phyloP scores from a whole-genome alignment of 2,113 vertebrate genomes.

The Vimba vimba region DNA sequence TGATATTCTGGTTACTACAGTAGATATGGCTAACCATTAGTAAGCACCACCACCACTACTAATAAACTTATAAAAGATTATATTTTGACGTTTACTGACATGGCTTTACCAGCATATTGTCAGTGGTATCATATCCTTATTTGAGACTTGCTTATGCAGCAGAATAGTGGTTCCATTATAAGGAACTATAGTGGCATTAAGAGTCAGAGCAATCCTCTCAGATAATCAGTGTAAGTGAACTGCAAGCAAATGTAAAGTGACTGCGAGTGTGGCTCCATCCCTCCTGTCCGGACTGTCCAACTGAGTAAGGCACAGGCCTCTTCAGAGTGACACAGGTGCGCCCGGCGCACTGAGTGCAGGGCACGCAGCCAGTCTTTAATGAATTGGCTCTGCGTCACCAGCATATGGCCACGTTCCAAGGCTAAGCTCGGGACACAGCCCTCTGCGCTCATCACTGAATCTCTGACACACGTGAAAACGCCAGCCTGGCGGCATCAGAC shows the following conservation, averaged over 20 bases:
- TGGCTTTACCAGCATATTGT: not conserved
- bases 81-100: conserved; percentile 1
- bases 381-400: conserved; percentile 52
- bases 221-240: conserved; percentile 47
- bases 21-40: not conserved
- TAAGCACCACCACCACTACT: not conserved
- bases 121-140: not conserved
- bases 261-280: not conserved
- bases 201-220: conserved; percentile 14
- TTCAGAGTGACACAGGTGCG: conserved; percentile 55
- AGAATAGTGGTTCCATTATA: conserved; percentile 19
- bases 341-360: conserved; percentile 37
- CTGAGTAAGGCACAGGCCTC: conserved; percentile 37
- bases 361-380: conserved; percentile 55
- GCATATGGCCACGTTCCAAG: conserved; percentile 54
- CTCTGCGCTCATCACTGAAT: conserved; percentile 53
- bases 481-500: conserved; percentile 52
- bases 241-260: conserved; percentile 30
- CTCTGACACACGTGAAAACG: conserved; percentile 51
- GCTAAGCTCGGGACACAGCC: conserved; percentile 44
- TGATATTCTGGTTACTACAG: not conserved
- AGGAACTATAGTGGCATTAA: conserved; percentile 28
- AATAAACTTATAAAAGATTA: not conserved
- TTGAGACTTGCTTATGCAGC: conserved; percentile 18
- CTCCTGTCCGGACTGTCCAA: conserved; percentile 21